Percentiles rank a stretch among this genome's conserved stretches.
Conservation (phyloP, 2,797 vertebrate genomes). For the Erethizon dorsatum region DNA sequence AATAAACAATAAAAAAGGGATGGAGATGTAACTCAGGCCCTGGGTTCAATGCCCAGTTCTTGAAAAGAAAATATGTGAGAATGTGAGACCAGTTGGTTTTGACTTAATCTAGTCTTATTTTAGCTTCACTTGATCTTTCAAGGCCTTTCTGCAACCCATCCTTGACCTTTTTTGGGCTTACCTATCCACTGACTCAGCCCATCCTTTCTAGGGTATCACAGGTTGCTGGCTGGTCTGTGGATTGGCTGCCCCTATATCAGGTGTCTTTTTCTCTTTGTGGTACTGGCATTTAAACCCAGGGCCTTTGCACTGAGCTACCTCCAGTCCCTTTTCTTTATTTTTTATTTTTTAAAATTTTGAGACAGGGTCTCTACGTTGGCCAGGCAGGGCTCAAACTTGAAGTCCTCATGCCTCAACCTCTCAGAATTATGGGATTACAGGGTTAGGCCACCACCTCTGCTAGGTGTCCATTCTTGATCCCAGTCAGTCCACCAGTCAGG, state of each 20-base stretch:
- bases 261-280: neutral
- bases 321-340: neutral
- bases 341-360: neutral
- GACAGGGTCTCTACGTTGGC: neutral
- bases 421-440: neutral
- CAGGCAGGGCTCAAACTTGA: neutral
- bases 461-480: neutral
- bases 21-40: neutral
- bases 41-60: neutral
- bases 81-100: neutral
- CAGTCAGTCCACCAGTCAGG: neutral
- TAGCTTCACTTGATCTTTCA: neutral
- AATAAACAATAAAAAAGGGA: neutral
- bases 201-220: neutral
- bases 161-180: neutral
- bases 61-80: neutral
- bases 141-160: neutral
- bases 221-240: neutral
- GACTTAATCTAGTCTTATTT: neutral
- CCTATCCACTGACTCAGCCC: neutral
- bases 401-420: neutral
- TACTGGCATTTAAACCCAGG: neutral
- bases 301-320: neutral
- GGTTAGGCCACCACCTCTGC: neutral
- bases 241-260: neutral